Base-by-base conservation (phyloP, 2,888 invertebrate species). In the Euphydryas editha region DNA sequence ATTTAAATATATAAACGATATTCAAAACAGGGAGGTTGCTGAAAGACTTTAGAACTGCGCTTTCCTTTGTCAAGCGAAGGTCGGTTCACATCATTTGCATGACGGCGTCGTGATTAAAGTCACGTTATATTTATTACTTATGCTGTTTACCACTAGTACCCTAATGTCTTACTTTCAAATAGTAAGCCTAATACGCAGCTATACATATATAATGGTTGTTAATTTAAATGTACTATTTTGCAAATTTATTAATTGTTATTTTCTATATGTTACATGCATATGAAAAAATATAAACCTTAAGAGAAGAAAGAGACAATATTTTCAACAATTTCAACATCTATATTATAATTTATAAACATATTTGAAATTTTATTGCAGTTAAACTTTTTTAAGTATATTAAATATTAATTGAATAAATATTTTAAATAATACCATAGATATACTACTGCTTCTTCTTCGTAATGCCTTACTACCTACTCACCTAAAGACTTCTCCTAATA, bases 11-110 rank as follows among this genome's bases (percentile, higher is more conserved):
- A 51, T 54, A 49, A 63, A 61, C 44, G 64, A 57, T 63, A 57
- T 51, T 13, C 39, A 51, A 49, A 49, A 49, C 24, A 24, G 56
- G 56, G 36, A 49, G 21, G 17, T 39, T 17, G 56, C 56, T 57
- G 24, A 61, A 47, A 57, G 46, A 65, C 62, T 39, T 59, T 54
- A 66, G 62, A 60, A 64, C 65, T 73, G 62, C 64, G 71, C 72
- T 72, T 72, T 72, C 71, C 75, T 74, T 82, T 83, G 84, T 81
- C 76, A 74, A 76, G 69, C 72, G 84, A 87, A 87, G 87, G 86
- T 84, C 84, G 82, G 78, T 83, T 85, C 83, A 78, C 84, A 85
- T 81, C 78, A 79, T 87, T 85, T 86, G 83, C 84, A 87, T 85
- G 79, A 73, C 73, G 71, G 75, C 30, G 51, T 81, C 80, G 78